These are phyloP conservation scores for Phenacoccus solenopsis DNA, from an alignment of 1,140 invertebrate genomes.

Conservation along the genomic window DNA sequence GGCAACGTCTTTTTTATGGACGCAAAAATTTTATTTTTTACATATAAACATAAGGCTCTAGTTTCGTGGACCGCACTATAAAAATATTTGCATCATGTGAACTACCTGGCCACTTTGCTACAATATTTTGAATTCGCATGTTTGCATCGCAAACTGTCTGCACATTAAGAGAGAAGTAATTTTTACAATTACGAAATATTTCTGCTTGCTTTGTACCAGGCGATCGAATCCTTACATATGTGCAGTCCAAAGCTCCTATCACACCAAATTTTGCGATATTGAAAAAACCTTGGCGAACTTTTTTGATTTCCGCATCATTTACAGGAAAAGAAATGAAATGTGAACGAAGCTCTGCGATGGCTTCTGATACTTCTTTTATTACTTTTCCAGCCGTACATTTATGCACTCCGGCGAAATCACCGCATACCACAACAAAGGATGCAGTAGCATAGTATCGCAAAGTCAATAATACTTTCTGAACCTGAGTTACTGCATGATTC, in stretches of 20 bases:
- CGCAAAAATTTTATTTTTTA: too few relatives aligned
- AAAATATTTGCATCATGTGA: conserved; percentile 33
- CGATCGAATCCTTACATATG: conserved; percentile 32
- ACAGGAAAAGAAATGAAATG: conserved; percentile 27
- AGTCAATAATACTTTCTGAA: conserved; percentile 23
- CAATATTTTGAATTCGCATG: conserved; percentile 31
- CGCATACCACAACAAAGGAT: conserved; percentile 8
- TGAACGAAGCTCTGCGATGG: conserved; percentile 2
- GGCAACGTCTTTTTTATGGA: too few relatives aligned
- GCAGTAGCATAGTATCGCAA: conserved; percentile 30
- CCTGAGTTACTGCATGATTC: conserved; percentile 21
- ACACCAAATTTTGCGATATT: conserved; percentile 32
- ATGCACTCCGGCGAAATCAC: conserved; percentile 7
- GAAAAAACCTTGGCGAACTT: conserved; percentile 28
- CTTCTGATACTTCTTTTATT: conserved; percentile 3
- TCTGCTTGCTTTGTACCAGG: conserved; percentile 30
- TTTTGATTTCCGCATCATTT: conserved; percentile 23
- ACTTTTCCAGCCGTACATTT: conserved; percentile 18
- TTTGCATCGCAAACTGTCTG: conserved; percentile 33
- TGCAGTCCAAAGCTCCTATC: conserved; percentile 35
- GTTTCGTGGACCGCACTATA: too few relatives aligned
- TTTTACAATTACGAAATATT: conserved; percentile 34
- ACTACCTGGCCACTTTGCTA: conserved; percentile 32
- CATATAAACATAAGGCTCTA: too few relatives aligned
- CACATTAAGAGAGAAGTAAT: conserved; percentile 35